These are phyloP conservation scores for Lethenteron reissneri DNA, from an alignment of 2,113 vertebrate genomes.

Conservation along the genomic window DNA sequence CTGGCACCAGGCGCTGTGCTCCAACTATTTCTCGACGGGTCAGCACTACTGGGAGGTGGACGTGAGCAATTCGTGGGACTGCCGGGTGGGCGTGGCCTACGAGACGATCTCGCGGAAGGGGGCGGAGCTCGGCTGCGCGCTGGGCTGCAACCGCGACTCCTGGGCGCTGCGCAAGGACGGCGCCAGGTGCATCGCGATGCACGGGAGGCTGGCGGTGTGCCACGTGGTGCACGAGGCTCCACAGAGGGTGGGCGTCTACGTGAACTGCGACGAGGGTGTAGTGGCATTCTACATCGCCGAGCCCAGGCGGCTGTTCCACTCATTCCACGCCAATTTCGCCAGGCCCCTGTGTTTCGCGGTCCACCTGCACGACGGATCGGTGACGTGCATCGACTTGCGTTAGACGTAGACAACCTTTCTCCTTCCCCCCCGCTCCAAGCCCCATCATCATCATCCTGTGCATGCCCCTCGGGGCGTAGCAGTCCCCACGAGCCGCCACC, in stretches of 20 bases:
- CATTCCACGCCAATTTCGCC: background rate
- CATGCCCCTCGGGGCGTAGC: too few relatives aligned
- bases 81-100: background rate
- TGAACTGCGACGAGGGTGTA: background rate
- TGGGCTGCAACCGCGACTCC: background rate
- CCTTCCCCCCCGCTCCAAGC: too few relatives aligned
- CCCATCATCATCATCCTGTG: too few relatives aligned
- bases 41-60: constrained; percentile 4
- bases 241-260: background rate
- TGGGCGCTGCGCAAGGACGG: background rate
- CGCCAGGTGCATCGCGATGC: background rate
- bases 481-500: too few relatives aligned
- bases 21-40: background rate
- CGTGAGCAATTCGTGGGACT: background rate
- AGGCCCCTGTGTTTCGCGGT: constrained; percentile 1
- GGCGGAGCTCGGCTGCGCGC: background rate
- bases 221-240: background rate
- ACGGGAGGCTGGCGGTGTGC: background rate
- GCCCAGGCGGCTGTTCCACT: background rate
- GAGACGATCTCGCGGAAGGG: constrained; percentile 2
- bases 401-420: too few relatives aligned
- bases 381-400: too few relatives aligned
- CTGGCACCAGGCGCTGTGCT: background rate
- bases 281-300: background rate
- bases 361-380: background rate